Base-by-base conservation (phyloP, 2,797 vertebrate species). In the Poeciliopsis gracilis region DNA sequence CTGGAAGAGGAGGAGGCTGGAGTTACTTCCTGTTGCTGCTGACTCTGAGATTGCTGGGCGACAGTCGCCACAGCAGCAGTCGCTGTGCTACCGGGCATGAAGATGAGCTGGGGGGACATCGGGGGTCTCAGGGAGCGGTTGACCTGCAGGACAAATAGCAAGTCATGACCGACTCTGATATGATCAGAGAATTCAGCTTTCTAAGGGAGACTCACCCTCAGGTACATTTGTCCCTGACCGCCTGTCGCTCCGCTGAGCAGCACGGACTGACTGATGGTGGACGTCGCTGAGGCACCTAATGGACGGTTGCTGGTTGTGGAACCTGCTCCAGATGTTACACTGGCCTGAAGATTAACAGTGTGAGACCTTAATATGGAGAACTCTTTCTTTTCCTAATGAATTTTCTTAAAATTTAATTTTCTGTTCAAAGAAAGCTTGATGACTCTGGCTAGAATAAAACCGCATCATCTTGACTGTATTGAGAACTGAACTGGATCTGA, bases 181-280 rank as follows among this genome's bases (percentile, higher is more conserved):
- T 13, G 23, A 47, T 1, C 59, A 5, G 20, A 38, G 12, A 51
- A 11, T 5, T 11, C 3, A 15, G 16, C 0, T 45, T 23, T 30
- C 23, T 41, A 23, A 51, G 45, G n/a, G 1, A 66, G 70, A 83
- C 90, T 97, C 95, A 98, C 98, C 95, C 98, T 96, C 79, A 99
- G 96, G 87, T 98, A 99, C 97, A 99, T 99, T 89, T 99, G 98
- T 12, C 98, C 97, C 94, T 98, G 98, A 0, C 97, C 97, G 0
- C 96, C 96, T 1, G 97, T 95, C 72, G 97, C 94, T 49, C 97
- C 98, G 3, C 98, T 97, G 61, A 99, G 96, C 36, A 99, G 94
- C 84, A 99, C 97, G 0, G 98, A 98, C 30, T 99, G 98, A 2
- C 97, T 98, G 90, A 99, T 95, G 0, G 97, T 97, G 73, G 98